These are phyloP conservation scores for Metellina segmentata DNA, from an alignment of 2,888 invertebrate species.

Conservation along the genomic window DNA sequence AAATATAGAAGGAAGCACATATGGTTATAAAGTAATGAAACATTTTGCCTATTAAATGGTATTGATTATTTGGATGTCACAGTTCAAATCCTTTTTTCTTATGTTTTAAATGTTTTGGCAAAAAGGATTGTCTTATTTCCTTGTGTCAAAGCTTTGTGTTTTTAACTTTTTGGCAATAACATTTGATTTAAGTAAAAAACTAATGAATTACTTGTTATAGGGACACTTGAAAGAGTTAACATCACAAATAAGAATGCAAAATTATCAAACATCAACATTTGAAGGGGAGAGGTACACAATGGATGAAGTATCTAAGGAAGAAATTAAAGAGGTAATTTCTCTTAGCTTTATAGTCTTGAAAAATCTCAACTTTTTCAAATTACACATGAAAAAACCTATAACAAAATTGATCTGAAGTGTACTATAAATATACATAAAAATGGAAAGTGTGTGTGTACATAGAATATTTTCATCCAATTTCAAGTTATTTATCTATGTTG, in stretches of 20 bases:
- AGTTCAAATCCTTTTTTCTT: too few relatives aligned
- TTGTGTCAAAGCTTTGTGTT: too few relatives aligned
- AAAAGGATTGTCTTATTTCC: too few relatives aligned
- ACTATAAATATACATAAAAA: too few relatives aligned
- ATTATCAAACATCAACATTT: constrained; percentile 80
- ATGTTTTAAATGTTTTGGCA: too few relatives aligned
- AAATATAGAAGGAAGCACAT: too few relatives aligned
- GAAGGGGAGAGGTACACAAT: constrained; percentile 89
- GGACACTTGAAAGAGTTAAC: constrained; percentile 94
- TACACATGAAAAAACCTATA: neutral
- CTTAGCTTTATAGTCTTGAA: constrained; percentile 4
- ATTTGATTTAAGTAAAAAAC: too few relatives aligned
- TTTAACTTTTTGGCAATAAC: too few relatives aligned
- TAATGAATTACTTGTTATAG: constrained; percentile 81
- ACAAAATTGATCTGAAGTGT: too few relatives aligned
- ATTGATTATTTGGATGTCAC: constrained; percentile 42
- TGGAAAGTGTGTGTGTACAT: too few relatives aligned
- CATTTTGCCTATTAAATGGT: constrained; percentile 25
- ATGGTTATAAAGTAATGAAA: neutral
- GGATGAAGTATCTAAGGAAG: constrained; percentile 85
- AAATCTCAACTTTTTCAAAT: neutral
- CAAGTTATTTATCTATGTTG: too few relatives aligned
- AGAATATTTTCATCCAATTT: too few relatives aligned
- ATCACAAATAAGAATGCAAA: constrained; percentile 87
- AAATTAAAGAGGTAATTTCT: constrained; percentile 83